Percentiles rank a stretch among this genome's conserved stretches.
Conservation (phyloP, 2,113 vertebrate genomes). For the Leptodactylus fuscus region DNA sequence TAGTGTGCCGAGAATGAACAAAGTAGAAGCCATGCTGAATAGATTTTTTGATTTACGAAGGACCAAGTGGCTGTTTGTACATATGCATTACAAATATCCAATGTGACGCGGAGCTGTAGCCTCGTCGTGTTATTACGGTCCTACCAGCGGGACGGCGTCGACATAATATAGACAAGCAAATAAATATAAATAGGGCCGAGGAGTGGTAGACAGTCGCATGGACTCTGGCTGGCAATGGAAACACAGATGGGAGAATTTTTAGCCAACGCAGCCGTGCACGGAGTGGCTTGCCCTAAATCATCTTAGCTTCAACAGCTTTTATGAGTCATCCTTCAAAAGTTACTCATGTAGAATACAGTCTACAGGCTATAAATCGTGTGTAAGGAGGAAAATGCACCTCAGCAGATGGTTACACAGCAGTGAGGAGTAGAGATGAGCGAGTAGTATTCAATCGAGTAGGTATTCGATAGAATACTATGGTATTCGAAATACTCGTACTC, state of each 20-base stretch:
- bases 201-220: background rate
- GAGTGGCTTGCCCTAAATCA: constrained; percentile 4
- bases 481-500: too few relatives aligned
- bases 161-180: background rate
- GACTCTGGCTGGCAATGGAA: background rate
- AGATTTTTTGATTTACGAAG: background rate
- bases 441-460: too few relatives aligned
- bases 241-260: constrained; percentile 32
- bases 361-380: background rate
- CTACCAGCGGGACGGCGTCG: background rate
- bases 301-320: constrained; percentile 8
- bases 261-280: constrained; percentile 2
- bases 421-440: too few relatives aligned
- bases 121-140: background rate
- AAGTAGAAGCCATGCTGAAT: background rate
- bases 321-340: constrained; percentile 17
- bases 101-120: too few relatives aligned
- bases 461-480: too few relatives aligned
- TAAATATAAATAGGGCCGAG: constrained; percentile 16
- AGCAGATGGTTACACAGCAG: too few relatives aligned
- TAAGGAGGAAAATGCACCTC: background rate
- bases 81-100: constrained; percentile 1
- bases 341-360: constrained; percentile 1
- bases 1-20: background rate
- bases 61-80: background rate